phyloP scores from a whole-genome alignment of 2,797 vertebrate species.

The Gambusia yucatana region DNA sequence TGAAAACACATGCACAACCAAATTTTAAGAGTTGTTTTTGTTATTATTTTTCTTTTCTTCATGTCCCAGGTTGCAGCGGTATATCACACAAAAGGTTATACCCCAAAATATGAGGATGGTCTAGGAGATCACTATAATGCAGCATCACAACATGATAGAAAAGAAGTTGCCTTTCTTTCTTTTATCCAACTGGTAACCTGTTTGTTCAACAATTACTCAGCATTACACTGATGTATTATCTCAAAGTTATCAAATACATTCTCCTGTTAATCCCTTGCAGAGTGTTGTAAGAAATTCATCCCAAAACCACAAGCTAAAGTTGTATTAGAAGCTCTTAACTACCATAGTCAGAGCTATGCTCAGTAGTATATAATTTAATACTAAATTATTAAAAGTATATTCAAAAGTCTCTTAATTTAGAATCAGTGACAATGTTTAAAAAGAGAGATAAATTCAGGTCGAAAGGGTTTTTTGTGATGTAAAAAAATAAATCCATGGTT shows the following conservation, averaged over 20 bases:
- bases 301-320: neutral
- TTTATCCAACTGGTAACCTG: neutral
- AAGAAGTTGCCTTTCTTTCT: neutral
- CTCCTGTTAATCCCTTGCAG: neutral
- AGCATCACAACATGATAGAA: neutral
- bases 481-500: neutral
- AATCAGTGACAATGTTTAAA: neutral
- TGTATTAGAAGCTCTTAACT: neutral
- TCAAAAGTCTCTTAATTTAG: neutral
- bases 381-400: no score
- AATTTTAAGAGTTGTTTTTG: neutral
- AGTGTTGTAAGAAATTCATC: neutral
- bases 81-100: neutral
- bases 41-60: neutral
- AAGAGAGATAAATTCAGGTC: no score
- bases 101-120: neutral
- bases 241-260: neutral
- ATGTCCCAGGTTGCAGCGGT: neutral
- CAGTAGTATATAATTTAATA: no score
- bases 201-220: neutral
- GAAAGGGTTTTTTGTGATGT: no score
- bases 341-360: neutral
- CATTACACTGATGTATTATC: neutral
- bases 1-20: neutral
- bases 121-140: neutral